Evolutionary conservation across 2,888 invertebrate species (phyloP), one percentile per base, ranked within the genome.

Genomic region (Neoascia interrupta): DNA sequence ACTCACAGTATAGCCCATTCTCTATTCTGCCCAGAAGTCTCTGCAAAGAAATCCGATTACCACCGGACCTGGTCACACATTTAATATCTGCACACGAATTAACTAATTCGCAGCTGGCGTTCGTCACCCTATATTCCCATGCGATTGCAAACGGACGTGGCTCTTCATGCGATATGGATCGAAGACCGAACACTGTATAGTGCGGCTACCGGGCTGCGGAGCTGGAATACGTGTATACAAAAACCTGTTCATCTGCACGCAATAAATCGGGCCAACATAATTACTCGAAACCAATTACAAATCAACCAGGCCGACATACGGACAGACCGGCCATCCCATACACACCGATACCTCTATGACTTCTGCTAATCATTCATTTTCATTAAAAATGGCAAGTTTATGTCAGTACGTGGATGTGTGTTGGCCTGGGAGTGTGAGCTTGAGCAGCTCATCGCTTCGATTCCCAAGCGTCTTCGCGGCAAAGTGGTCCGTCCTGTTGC

Each of bases 191-290:
- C 43, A 36, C 56, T 45, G 21, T 13, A 53, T 47, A 6, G 23
- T n/a, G n/a, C 34, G 34, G 16, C 51, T 26, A 36, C 43, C 51
- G 23, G 13, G 45, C 43, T 45, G 45, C 15, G 45, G 28, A 23
- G 19, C 13, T 51, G 39, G 43, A 11, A 34, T 18, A 31, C 2
- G n/a, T 8, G 2, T n/a, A 3, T n/a, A 31, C 2, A 34, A 37
- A 72, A 73, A 79, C 79, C 79, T 73, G 79, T 79, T 73, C 76
- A 72, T 60, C 66, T 68, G 79, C 79, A 79, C 79, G 79, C 79
- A 79, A 79, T 73, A 73, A 79, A 79, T 66, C 60, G 73, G 54
- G 49, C 66, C 56, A 66, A 54, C 61, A 61, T 79, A 73, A 73
- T 79, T 79, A 79, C 73, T 68, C 58, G 54, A 60, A 72, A 72